Base-by-base conservation (phyloP, 2,888 invertebrate species). In the Thereva unica region DNA sequence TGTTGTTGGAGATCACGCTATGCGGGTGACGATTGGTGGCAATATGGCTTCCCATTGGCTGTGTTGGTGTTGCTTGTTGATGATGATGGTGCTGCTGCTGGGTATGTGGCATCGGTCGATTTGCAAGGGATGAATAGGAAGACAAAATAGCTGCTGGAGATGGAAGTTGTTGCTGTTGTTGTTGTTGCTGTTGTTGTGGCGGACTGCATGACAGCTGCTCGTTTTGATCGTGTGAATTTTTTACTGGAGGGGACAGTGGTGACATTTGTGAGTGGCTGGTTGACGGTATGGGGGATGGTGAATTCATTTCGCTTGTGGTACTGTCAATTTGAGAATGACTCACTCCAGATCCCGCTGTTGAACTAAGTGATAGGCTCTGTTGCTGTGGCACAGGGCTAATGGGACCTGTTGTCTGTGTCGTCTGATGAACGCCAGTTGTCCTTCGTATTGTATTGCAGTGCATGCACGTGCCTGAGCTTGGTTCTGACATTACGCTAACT, bases 371-470 rank as follows among this genome's bases (percentile, higher is more conserved):
- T 7, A 56, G 12, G 41, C 41, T 61, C 50, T 72, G 74, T 40
- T 75, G 74, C 64, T 77, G 73, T 8, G 80, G 80, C 4, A 80
- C 75, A 2, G 81, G 81, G 42, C 81, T 81, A 4, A 81, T 78
- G 0, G 81, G 81, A 0, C 81, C 81, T n/a, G 81, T 81, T 9
- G 80, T 81, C 68, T 81, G 81, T 0, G 81, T 81, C 3, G 81
- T 81, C 66, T 81, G 81, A 70, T 81, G 81, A 1, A 81, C 81
- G 2, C 81, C 81, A 3, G 81, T 80, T 4, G 81, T 81, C 1
- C 81, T 75, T 1, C 79, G 75, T 7, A 78, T 76, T 4, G 80
- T 80, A 64, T 79, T 81, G 64, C 81, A 81, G 65, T 81, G 81
- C 23, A 80, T 67, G 10, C 81, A 81, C 4, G 81, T 79, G 0